These are phyloP conservation scores for Zenarchopterus dispar DNA, from an alignment of 2,797 vertebrate genomes.

Conservation along the genomic window DNA sequence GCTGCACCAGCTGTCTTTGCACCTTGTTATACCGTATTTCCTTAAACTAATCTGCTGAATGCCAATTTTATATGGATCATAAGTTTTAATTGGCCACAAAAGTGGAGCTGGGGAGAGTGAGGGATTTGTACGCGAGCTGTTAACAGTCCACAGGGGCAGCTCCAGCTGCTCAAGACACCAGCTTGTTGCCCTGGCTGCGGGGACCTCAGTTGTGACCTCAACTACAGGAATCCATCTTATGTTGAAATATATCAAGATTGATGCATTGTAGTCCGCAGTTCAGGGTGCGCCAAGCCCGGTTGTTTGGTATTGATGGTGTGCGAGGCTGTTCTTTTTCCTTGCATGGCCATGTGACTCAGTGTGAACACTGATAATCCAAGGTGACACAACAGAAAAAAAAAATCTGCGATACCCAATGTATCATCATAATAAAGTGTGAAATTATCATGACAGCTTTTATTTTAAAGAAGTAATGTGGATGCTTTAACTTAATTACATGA, in stretches of 20 bases:
- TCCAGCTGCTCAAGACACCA: conserved; percentile 35
- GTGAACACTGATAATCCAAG: conserved; percentile 28
- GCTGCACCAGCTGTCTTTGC: conserved; percentile 6
- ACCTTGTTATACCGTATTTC: conserved; percentile 42
- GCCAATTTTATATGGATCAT: conserved; percentile 50
- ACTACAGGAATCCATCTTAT: conserved; percentile 51
- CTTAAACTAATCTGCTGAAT: conserved; percentile 52
- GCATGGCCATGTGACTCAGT: conserved; percentile 14
- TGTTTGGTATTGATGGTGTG: conserved; percentile 8
- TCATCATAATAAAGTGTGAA: background rate
- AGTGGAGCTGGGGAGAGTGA: conserved; percentile 44
- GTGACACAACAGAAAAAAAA: conserved; percentile 11
- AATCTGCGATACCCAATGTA: conserved; percentile 1
- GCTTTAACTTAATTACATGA: conserved; percentile 1
- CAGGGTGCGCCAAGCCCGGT: background rate
- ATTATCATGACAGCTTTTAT: conserved; percentile 4
- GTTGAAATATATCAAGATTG: conserved; percentile 33
- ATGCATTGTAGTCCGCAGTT: conserved; percentile 35
- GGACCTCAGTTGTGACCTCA: conserved; percentile 35
- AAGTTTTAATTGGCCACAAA: conserved; percentile 61
- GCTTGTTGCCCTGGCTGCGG: conserved; percentile 29
- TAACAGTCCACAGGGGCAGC: conserved; percentile 45
- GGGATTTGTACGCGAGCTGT: conserved; percentile 50
- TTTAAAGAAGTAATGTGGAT: background rate
- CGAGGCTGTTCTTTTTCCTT: conserved; percentile 7